Evolutionary conservation across 2,888 invertebrate genomes (phyloP), one percentile per base, ranked within the genome.

Genomic region (Subacronicta megacephala): DNA sequence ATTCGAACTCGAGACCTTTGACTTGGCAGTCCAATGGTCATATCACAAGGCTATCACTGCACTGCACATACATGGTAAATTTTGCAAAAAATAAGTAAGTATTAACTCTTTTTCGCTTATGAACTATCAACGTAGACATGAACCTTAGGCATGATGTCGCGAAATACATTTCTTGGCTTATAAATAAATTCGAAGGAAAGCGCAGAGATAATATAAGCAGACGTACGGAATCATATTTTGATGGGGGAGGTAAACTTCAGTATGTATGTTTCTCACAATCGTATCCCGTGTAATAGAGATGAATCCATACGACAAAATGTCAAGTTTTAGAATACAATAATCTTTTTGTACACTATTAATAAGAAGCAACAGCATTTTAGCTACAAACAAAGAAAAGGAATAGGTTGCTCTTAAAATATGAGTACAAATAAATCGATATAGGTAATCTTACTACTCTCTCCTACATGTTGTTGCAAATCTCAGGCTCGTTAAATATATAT

Each of bases 111-210:
- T 69, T 78, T 70, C 55, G 61, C 62, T 72, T 75, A 72, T 77
- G 66, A 80, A 76, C 82, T 78, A 82, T 82, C 78, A 83, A 79
- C 76, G 69, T 64, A 76, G 68, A 75, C 72, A 81, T 78, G 77
- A 71, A 78, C n/a, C n/a, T n/a, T n/a, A 81, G 70, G 60, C 67
- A 61, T 70, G 65, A 81, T 74, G 67, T 77, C 73, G 74, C 78
- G 61, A 84, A 85, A 87, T 79, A 85, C 78, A 84, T 86, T 84
- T 82, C 78, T 78, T 78, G 75, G 76, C 77, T 83, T 83, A 85
- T 84, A 85, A 84, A 83, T 75, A 78, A 82, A 82, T 83, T 83
- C 74, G 73, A 57, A 64, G 72, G 76, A 77, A 83, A 81, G 76
- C 75, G 82, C 80, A 79, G 80, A 81, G 80, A 81, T 82, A 83